Base-by-base conservation (phyloP, 2,113 vertebrate genomes). In the Felis chaus region DNA sequence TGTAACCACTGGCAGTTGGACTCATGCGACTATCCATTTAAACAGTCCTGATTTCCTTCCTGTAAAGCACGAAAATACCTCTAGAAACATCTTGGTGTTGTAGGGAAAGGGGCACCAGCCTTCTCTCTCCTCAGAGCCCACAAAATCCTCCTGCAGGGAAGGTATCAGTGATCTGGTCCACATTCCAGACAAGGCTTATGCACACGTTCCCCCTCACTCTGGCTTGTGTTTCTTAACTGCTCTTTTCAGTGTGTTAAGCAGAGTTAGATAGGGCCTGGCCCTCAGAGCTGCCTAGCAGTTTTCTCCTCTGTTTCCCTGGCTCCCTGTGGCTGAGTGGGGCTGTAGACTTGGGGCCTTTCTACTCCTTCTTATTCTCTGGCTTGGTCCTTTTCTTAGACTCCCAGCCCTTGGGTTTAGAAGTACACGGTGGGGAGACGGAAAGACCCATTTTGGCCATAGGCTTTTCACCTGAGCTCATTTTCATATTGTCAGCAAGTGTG, bases 281-380 rank as follows among this genome's bases (percentile, higher is more conserved):
- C 41, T 74, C 19, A 48, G 31, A 14, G 18, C 25, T 36, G 13
- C 27, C 36, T 76, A n/a, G 53, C 48, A 61, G 10, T n/a, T 48
- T 39, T 39, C 29, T 39, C 1, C 1, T 1, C 7, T 12, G 3
- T 39, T 33, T 88, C 53, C 45, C n/a, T 12, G 2, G 10, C 7
- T 71, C 71, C 23, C 29, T 1, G 27, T 57, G 36, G 29, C 13
- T 25, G n/a, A 71, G 29, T 21, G 2, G 4, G 11, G 8, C 33
- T 0, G 1, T 31, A 27, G 21, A 33, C 6, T 50, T 33, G 29
- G 36, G 63, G 7, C 39, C 23, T 66, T 68, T 81, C 27, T 33
- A 31, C 19, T 27, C 33, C 13, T 13, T 73, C 31, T 65, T 93
- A 65, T 19, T 79, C 57, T 65, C 41, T 82, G 9, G 55, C 53